Percentiles rank a stretch among this genome's conserved stretches.
Conservation (phyloP, 2,113 vertebrate species). For the Todiramphus saurophagus region DNA sequence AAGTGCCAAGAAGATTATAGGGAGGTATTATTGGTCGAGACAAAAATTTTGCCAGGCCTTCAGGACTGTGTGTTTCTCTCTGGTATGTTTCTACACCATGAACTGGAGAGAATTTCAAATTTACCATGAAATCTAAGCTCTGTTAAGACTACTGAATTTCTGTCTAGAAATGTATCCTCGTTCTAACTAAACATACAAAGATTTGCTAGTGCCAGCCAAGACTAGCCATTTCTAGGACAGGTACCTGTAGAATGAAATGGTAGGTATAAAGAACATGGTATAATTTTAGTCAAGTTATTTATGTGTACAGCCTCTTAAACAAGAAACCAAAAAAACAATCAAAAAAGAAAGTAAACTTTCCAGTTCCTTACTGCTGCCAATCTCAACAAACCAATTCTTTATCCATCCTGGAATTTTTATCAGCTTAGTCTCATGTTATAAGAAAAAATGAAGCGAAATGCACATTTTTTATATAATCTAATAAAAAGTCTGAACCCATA, state of each 20-base stretch:
- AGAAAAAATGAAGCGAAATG: slow-evolving; percentile 11
- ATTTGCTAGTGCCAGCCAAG: neutral
- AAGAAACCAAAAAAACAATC: neutral
- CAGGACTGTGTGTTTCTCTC: neutral
- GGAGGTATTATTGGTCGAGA: slow-evolving; percentile 37
- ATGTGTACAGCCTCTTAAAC: neutral
- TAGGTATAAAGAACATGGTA: neutral
- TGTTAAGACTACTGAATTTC: slow-evolving; percentile 35
- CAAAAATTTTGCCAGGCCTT: slow-evolving; percentile 49
- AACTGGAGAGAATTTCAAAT: slow-evolving; percentile 33
- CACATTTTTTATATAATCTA: neutral
- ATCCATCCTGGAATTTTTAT: slow-evolving; percentile 53
- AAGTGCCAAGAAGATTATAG: slow-evolving; percentile 25
- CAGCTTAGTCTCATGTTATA: neutral
- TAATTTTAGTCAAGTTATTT: slow-evolving; percentile 18
- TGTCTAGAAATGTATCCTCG: neutral
- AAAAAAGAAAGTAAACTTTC: neutral
- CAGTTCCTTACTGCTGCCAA: neutral
- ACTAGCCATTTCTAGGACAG: neutral
- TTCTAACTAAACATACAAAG: neutral
- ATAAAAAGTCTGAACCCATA: neutral
- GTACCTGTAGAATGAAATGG: slow-evolving; percentile 10
- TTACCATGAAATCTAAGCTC: slow-evolving; percentile 35
- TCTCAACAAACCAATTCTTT: slow-evolving; percentile 48
- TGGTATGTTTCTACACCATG: slow-evolving; percentile 9